Evolutionary conservation across 2,888 invertebrate species (phyloP).

Genomic region (Drosophila peninsularis): DNA sequence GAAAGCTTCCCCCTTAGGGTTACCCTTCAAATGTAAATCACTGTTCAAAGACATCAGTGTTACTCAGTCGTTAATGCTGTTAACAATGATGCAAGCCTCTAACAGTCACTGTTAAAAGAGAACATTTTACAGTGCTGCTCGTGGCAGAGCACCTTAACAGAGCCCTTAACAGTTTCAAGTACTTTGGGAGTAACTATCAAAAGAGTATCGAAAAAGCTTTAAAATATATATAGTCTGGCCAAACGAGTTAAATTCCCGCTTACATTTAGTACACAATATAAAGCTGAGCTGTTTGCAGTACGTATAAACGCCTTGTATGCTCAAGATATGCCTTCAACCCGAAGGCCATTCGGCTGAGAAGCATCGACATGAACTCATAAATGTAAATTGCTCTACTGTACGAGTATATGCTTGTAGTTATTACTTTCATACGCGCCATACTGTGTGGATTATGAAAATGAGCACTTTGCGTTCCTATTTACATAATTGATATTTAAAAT

Average conservation of each 20-base stretch:
- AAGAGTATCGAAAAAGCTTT: background rate
- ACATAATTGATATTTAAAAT: slow-evolving; percentile 77
- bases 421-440: slow-evolving; percentile 23
- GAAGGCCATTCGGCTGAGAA: too few species aligned
- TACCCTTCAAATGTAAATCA: too few species aligned
- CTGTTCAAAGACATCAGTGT: too few species aligned
- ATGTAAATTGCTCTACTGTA: slow-evolving; percentile 52
- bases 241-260: background rate
- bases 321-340: background rate
- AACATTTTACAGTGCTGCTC: background rate
- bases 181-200: background rate
- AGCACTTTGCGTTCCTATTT: slow-evolving; percentile 50
- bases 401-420: slow-evolving; percentile 27
- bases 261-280: slow-evolving; percentile 5
- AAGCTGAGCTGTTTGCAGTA: background rate
- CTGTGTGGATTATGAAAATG: slow-evolving; percentile 65
- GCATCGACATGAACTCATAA: slow-evolving; percentile 24
- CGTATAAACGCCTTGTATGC: background rate
- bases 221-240: background rate
- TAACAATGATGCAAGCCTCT: background rate
- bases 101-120: background rate
- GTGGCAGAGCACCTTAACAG: background rate
- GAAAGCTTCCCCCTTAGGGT: too few species aligned
- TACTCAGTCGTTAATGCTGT: too few species aligned
- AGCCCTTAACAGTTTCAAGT: background rate